phyloP scores from a whole-genome alignment of 2,888 invertebrate genomes.

The Heliconius ethilla region DNA sequence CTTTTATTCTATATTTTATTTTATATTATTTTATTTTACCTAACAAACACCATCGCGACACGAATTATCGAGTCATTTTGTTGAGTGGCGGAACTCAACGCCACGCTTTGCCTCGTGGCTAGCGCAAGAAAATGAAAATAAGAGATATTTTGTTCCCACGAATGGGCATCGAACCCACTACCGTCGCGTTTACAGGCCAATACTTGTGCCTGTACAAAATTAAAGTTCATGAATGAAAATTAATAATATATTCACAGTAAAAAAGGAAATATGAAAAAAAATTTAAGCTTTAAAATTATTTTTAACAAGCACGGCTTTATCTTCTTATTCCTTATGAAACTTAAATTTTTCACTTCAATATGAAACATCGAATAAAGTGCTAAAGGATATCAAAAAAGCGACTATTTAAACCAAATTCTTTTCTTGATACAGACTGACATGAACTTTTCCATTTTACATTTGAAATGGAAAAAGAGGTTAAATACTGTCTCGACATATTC shows the following conservation, averaged over 20 bases:
- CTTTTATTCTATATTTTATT: too few relatives aligned
- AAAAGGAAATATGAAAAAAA: not conserved
- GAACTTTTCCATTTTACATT: slow-evolving; percentile 25
- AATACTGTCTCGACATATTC: slow-evolving; percentile 33
- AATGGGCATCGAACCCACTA: too few relatives aligned
- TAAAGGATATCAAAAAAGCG: slow-evolving; percentile 1
- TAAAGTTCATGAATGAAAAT: too few relatives aligned
- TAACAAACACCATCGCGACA: too few relatives aligned
- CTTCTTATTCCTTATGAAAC: not conserved
- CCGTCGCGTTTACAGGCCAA: too few relatives aligned
- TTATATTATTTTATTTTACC: too few relatives aligned
- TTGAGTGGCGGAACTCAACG: too few relatives aligned
- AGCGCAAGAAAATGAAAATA: too few relatives aligned
- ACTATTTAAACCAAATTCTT: slow-evolving; percentile 7
- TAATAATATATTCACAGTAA: not conserved
- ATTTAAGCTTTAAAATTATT: not conserved
- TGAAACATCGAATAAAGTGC: not conserved
- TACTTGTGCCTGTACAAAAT: too few relatives aligned
- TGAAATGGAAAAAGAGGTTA: slow-evolving; percentile 30
- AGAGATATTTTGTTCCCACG: too few relatives aligned
- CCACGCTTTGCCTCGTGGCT: too few relatives aligned
- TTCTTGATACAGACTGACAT: slow-evolving; percentile 20
- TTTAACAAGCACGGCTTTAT: not conserved
- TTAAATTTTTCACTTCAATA: not conserved
- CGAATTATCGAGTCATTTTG: too few relatives aligned